Evolutionary conservation across 1,140 invertebrate genomes (phyloP), one percentile per base, ranked within the genome.

Genomic region (Heterodera carotae): DNA sequence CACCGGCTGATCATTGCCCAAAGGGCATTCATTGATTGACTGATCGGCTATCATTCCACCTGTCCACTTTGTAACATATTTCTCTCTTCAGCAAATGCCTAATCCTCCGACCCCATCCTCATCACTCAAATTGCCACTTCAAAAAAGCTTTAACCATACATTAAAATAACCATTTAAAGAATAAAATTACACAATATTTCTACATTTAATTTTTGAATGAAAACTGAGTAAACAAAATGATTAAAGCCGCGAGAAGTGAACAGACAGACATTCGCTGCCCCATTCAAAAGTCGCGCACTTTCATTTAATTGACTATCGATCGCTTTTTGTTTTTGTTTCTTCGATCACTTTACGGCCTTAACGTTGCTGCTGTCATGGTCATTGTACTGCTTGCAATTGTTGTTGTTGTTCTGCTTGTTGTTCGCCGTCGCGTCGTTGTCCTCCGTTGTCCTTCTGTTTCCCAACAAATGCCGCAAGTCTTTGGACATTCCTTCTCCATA

Each of bases 401-500:
- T 12, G 29, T 36, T 22, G 5, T 27, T 43, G 39, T 33, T 25
- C 3, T 71, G 10, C 7, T n/a, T 12, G 3, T 22, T 3, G 8
- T 39, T 71, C 59, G 31, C 8, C 22, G 29, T n/a, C 36, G 29
- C 25, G 22, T 71, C 56, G 43, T 43, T 1, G 12, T 70, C 59
- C 33, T 59, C 31, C 33, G 29, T 33, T 71, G n/a, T 43, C 8
- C n/a, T 1, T 10, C n/a, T 7, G 15, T n/a, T 25, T 53, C 33
- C 31, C 39, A 31, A 48, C 69, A 71, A 71, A 33, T 22, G 1
- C 69, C 69, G 33, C 69, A 71, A 15, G 69, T 71, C 48, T 71
- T 25, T 2, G 69, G 69, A 25, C 69, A 71, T 71, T 71, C 69
- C 33, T 43, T 71, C 34, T 71, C n/a, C 69, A 71, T 71, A 71